Base-by-base conservation (phyloP, 1,140 invertebrate genomes). In the Trialeurodes vaporariorum region DNA sequence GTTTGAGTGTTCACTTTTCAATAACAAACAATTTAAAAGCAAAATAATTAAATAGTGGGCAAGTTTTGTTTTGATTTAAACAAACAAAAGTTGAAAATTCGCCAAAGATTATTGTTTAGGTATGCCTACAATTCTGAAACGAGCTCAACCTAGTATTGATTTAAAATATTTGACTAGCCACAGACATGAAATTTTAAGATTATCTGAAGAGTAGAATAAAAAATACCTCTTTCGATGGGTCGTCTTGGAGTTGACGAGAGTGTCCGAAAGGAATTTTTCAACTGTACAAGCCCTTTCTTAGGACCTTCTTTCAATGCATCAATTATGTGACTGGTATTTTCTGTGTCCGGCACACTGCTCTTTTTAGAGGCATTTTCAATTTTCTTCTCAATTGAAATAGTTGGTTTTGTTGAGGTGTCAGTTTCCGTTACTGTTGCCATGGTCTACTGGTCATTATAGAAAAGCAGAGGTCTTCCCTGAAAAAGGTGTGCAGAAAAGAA, bases 201-300 rank as follows among this genome's bases (percentile, higher is more conserved):
- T n/a, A n/a, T n/a, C n/a, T n/a, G n/a, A n/a, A n/a, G n/a, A n/a
- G n/a, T n/a, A n/a, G n/a, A n/a, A n/a, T n/a, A n/a, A n/a, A n/a
- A n/a, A n/a, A n/a, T n/a, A 49, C 34, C 34, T 49, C 17, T 49
- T 49, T 49, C 27, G 27, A 25, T 25, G 27, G 62, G 61, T 22
- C 59, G 60, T 34, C 59, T 61, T 26, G 66, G 66, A 63, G 59
- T 62, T 25, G 66, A 63, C 64, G 66, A 67, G 2, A 69, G 64
- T 25, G 69, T 67, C 49, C 66, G 66, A 49, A 69, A 69, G 2
- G 69, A 69, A 34, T 69, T 66, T 64, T 69, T 69, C 17, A 69
- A 59, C 21, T 69, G 69, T 21, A 69, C 23, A 12, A 69, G 66
- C 25, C 69, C 64, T 25, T 59, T 69, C 27, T 64, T 66, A 21